These are phyloP conservation scores for Papilio polytes DNA, from an alignment of 1,140 invertebrate genomes.

Conservation along the genomic window DNA sequence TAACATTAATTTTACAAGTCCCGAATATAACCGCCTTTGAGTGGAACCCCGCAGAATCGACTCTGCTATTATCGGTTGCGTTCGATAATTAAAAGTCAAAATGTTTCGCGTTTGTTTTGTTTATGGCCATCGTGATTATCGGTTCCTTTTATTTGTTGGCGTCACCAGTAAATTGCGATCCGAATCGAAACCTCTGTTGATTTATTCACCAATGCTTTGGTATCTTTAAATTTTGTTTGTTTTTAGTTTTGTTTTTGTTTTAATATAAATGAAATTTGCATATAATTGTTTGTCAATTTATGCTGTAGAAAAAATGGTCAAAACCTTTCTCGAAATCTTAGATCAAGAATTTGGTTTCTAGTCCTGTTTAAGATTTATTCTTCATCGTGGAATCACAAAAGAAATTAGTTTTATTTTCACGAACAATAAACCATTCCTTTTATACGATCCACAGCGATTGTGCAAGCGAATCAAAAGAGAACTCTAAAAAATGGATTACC, in stretches of 20 bases:
- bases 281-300: too few relatives aligned
- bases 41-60: constrained; percentile 48
- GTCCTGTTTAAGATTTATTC: background rate
- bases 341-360: too few relatives aligned
- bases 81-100: constrained; percentile 74
- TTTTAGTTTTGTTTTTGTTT: constrained; percentile 1
- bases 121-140: constrained; percentile 61
- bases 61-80: constrained; percentile 59
- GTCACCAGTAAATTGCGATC: constrained; percentile 53
- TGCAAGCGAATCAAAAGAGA: background rate
- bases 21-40: constrained; percentile 64
- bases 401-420: background rate
- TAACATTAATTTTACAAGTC: constrained; percentile 54
- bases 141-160: constrained; percentile 43
- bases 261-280: background rate
- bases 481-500: background rate
- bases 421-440: background rate
- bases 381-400: background rate
- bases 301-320: too few relatives aligned
- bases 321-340: too few relatives aligned
- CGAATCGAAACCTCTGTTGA: constrained; percentile 49
- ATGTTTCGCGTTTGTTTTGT: constrained; percentile 63
- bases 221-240: constrained; percentile 14
- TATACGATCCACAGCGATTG: background rate
- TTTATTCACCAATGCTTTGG: constrained; percentile 35